Percentiles rank a stretch among this genome's conserved stretches.
These are phyloP conservation scores for Zaprionus ornatus DNA, from an alignment of 1,140 invertebrate genomes.

Conservation along the genomic window DNA sequence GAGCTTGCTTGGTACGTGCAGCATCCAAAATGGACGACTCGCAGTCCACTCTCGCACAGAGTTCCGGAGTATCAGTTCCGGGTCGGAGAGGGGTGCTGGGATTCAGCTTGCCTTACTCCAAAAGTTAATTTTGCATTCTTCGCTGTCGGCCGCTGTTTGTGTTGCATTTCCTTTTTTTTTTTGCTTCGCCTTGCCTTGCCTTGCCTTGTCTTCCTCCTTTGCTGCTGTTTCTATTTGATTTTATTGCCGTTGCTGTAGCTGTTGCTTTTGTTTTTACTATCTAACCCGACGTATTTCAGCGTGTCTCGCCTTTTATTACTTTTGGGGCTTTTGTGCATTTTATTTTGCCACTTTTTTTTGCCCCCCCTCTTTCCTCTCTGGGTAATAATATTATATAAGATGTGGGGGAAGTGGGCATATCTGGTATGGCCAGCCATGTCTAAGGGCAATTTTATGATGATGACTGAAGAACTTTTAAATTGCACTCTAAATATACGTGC, in stretches of 20 bases:
- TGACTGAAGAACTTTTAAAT: constrained; percentile 10
- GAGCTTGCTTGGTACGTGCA: constrained; percentile 40
- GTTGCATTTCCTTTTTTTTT: constrained; percentile 16
- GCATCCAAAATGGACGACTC: constrained; percentile 33
- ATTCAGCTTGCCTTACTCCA: constrained; percentile 20
- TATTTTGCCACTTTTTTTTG: constrained; percentile 21
- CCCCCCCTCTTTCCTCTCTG: not conserved
- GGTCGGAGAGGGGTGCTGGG: not conserved
- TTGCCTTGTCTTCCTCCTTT: constrained; percentile 1
- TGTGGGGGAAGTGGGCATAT: not conserved
- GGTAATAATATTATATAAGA: constrained; percentile 25
- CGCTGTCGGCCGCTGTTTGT: constrained; percentile 31
- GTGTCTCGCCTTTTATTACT: constrained; percentile 38
- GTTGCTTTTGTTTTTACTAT: constrained; percentile 38
- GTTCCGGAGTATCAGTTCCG: constrained; percentile 38
- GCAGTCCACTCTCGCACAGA: constrained; percentile 17
- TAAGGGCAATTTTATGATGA: constrained; percentile 11
- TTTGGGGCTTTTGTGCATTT: constrained; percentile 34
- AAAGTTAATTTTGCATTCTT: constrained; percentile 74
- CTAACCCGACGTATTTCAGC: constrained; percentile 9
- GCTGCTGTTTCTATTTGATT: constrained; percentile 65
- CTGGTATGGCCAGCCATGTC: not conserved
- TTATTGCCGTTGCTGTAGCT: constrained; percentile 52
- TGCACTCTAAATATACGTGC: not conserved
- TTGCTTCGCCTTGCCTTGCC: not conserved